Evolutionary conservation across 1,140 invertebrate genomes (phyloP).

Genomic region (Nasonia vitripennis): DNA sequence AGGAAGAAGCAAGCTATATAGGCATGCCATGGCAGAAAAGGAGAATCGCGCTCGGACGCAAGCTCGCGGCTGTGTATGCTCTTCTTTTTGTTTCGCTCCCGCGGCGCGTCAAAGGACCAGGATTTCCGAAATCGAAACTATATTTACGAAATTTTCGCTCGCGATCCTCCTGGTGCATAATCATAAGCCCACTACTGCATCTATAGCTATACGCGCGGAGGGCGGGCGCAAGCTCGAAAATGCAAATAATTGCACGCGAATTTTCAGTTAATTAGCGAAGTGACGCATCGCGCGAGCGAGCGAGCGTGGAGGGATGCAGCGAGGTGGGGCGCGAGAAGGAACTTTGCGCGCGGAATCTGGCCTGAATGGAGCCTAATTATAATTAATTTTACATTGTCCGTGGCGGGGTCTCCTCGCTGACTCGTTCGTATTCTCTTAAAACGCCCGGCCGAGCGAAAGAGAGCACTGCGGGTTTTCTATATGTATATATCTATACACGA

Average conservation of each 20-base stretch:
- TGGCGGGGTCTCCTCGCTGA: conserved; percentile 28
- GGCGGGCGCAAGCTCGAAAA: conserved; percentile 1
- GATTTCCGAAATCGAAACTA: too few relatives aligned
- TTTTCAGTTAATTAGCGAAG: conserved; percentile 52
- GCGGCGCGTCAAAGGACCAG: neutral
- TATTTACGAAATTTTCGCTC: too few relatives aligned
- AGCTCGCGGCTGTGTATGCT: too few relatives aligned
- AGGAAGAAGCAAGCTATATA: conserved; percentile 4
- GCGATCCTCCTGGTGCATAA: too few relatives aligned
- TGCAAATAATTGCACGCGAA: conserved; percentile 43
- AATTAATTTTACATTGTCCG: conserved; percentile 68
- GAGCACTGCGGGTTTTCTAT: neutral
- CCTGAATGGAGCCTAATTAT: conserved; percentile 66
- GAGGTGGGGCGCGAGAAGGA: conserved; percentile 45
- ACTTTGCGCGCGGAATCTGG: conserved; percentile 52
- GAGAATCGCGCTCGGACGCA: too few relatives aligned
- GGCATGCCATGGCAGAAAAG: too few relatives aligned
- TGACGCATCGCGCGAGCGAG: neutral
- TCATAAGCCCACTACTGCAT: too few relatives aligned
- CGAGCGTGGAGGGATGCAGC: neutral
- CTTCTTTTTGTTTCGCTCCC: too few relatives aligned
- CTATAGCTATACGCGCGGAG: neutral
- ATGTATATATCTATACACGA: neutral
- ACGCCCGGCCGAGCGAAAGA: neutral
- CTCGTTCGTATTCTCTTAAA: conserved; percentile 46